Evolutionary conservation across 1,140 invertebrate species (phyloP), one percentile per base, ranked within the genome.

Genomic region (Drosophila orosa): DNA sequence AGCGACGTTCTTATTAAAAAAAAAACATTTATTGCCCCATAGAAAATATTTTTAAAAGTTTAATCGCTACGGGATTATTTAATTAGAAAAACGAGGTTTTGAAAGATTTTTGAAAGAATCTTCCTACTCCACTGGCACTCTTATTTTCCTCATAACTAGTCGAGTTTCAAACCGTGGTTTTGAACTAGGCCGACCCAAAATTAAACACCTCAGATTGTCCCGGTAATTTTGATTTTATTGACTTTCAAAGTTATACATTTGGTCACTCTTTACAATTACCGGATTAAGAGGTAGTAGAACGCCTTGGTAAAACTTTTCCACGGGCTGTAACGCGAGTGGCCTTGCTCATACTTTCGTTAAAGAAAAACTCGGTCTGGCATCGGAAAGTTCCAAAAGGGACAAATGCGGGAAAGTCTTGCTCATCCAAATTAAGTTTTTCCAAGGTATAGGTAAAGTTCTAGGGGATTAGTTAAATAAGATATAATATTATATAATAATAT

Each of bases 321-420:
- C n/a, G 39, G 2, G 12, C 13, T 12, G 3, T 29, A 13, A 45
- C 9, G 24, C 76, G 42, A 6, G 5, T 33, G 8, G 15, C 15
- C 39, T 10, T 35, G 13, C 13, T 35, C 8, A 27, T 13, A 17
- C 47, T 56, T n/a, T 73, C 25, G 15, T 78, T 35, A 3, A 61
- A n/a, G 22, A 13, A 57, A 61, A 74, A 79, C 22, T 74, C 56
- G 0, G 27, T 35, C 0, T 42, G 6, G 12, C 39, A 27, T 25
- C 45, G 45, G 27, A 65, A 80, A 15, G 1, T 33, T 8, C 78
- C 78, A 19, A 31, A 8, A 0, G 78, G 78, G 24, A 58, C 44
- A 45, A 72, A 80, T 3, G 48, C 39, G 0, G 78, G 78, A 39
- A 80, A 65, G n/a, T 80, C 66, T 19, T 65, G 10, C 15, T 75